Conservation (phyloP, 2,113 vertebrate species). For the Zootoca vivipara region DNA sequence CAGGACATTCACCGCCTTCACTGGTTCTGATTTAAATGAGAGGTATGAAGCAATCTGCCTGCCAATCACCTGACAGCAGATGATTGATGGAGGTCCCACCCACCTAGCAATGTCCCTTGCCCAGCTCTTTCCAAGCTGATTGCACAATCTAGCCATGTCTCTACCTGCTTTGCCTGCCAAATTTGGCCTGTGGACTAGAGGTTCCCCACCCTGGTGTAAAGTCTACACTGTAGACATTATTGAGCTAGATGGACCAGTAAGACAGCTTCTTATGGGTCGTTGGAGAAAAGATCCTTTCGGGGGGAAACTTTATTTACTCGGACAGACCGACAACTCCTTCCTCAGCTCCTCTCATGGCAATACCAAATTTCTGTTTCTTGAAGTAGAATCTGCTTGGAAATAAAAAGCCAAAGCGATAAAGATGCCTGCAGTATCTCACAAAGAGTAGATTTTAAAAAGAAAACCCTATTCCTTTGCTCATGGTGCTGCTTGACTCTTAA, state of each 20-base stretch:
- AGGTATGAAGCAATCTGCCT: too few relatives aligned
- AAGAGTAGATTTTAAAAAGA: background rate
- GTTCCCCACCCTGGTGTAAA: too few relatives aligned
- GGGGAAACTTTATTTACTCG: background rate
- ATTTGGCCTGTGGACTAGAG: too few relatives aligned
- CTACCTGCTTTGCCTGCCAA: too few relatives aligned
- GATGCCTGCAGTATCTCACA: background rate
- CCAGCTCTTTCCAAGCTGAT: too few relatives aligned
- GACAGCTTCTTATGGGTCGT: background rate
- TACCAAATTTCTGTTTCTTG: background rate
- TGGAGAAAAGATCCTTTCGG: background rate
- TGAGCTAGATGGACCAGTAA: background rate
- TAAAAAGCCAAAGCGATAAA: background rate
- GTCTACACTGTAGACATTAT: background rate
- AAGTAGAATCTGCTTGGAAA: background rate
- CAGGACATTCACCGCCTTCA: too few relatives aligned
- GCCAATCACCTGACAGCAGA: too few relatives aligned
- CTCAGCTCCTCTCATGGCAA: too few relatives aligned
- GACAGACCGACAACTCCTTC: background rate
- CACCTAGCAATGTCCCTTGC: too few relatives aligned
- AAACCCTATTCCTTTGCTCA: background rate
- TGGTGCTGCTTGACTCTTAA: background rate
- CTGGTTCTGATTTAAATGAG: too few relatives aligned
- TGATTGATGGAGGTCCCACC: too few relatives aligned
- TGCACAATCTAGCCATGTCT: too few relatives aligned